Evolutionary conservation across 2,113 vertebrate species (phyloP).

Genomic region (Neopipo cinnamomea): DNA sequence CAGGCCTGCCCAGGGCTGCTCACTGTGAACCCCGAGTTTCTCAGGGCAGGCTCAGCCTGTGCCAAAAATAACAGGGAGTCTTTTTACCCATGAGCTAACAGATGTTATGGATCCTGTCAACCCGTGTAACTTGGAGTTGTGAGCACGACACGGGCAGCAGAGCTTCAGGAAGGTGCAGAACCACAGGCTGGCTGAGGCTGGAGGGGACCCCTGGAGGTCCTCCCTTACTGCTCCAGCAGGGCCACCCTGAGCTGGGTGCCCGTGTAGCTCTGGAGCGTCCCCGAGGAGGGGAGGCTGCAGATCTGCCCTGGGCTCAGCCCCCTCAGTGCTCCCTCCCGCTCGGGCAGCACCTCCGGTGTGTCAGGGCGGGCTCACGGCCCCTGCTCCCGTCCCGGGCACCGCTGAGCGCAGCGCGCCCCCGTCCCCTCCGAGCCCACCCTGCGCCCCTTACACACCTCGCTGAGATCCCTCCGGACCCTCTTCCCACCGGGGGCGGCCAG

Average conservation of each 20-base stretch:
- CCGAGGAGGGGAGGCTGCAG: too few relatives aligned
- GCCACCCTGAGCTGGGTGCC: rapidly evolving
- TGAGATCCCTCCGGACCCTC: not conserved
- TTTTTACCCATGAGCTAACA: rapidly evolving
- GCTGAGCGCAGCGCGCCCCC: not conserved
- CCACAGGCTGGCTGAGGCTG: not conserved
- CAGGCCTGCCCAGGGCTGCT: rapidly evolving
- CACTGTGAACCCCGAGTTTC: not conserved
- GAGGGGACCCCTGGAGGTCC: too few relatives aligned
- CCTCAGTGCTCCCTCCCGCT: rapidly evolving
- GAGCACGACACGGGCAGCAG: not conserved
- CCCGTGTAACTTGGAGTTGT: rapidly evolving
- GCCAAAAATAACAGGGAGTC: rapidly evolving
- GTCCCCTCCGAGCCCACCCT: not conserved
- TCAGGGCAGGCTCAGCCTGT: not conserved
- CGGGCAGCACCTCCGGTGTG: not conserved
- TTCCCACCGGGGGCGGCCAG: too few relatives aligned
- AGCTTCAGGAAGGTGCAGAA: not conserved
- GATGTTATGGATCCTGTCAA: rapidly evolving
- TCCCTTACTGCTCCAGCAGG: not conserved
- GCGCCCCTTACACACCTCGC: rapidly evolving
- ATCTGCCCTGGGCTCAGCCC: not conserved
- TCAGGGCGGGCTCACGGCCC: not conserved
- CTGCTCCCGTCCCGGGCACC: not conserved
- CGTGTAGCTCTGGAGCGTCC: not conserved